phyloP scores from a whole-genome alignment of 2,113 vertebrate genomes.

The Cyanoderma ruficeps region DNA sequence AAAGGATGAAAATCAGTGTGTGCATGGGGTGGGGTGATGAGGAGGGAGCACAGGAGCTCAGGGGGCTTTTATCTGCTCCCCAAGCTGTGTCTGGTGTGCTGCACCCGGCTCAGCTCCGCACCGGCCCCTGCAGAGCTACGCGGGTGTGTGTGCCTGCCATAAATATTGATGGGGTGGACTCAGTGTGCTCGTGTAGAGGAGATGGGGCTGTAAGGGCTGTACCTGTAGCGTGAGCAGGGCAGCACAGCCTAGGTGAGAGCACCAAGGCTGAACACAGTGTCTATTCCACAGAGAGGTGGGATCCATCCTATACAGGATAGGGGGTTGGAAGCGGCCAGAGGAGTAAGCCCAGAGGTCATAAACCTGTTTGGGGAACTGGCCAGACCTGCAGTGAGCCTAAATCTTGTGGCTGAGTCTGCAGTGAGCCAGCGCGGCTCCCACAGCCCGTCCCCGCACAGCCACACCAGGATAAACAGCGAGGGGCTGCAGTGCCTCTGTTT shows the following conservation, averaged over 20 bases:
- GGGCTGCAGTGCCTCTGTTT: slow-evolving; percentile 52
- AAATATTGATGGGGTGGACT: slow-evolving; percentile 55
- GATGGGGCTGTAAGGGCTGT: background rate
- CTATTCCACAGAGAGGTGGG: background rate
- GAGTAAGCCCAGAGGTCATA: background rate
- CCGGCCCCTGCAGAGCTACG: slow-evolving; percentile 14
- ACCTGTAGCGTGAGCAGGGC: slow-evolving; percentile 5
- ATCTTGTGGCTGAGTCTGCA: background rate
- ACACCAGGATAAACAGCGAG: background rate
- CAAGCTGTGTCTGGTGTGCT: background rate
- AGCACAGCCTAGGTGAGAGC: background rate
- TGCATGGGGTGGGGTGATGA: fast-evolving
- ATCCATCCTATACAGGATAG: background rate
- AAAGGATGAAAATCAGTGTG: background rate
- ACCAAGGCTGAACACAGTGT: background rate
- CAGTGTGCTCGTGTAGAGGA: background rate
- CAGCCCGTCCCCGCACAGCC: background rate
- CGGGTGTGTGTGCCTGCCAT: slow-evolving; percentile 27
- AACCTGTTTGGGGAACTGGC: background rate
- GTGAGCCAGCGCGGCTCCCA: fast-evolving
- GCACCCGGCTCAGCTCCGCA: background rate
- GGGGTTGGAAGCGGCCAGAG: background rate
- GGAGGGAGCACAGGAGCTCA: fast-evolving
- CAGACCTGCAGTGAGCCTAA: background rate
- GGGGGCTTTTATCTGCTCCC: background rate